Conservation (phyloP, 2,888 invertebrate species). For the Himalopsyche japonica region DNA sequence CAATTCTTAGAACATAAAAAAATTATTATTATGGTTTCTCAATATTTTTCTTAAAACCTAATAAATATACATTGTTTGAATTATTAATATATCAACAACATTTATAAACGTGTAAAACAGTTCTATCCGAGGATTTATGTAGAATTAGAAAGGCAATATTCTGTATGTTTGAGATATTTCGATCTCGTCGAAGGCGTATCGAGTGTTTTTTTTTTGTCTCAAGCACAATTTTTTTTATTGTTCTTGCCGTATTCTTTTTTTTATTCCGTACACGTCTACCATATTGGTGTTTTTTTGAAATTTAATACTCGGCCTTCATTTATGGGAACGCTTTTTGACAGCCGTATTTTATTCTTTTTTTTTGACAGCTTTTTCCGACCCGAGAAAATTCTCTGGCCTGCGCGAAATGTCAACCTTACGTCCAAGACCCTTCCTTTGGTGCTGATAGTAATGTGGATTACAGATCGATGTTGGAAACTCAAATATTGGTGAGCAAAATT, state of each 20-base stretch:
- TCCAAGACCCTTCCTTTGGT: slow-evolving; percentile 55
- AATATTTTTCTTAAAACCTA: background rate
- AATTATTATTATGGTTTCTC: background rate
- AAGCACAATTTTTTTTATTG: slow-evolving; percentile 5
- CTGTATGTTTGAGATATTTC: background rate
- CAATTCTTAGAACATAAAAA: background rate
- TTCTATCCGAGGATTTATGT: background rate
- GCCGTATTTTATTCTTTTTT: slow-evolving; percentile 2
- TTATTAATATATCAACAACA: background rate
- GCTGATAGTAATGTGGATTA: slow-evolving; percentile 36
- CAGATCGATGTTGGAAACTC: slow-evolving; percentile 17
- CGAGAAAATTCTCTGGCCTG: slow-evolving; percentile 46
- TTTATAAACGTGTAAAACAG: background rate
- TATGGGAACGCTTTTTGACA: slow-evolving; percentile 3
- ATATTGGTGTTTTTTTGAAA: background rate
- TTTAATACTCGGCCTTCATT: background rate
- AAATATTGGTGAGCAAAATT: slow-evolving; percentile 12
- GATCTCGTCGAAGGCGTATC: slow-evolving; percentile 18
- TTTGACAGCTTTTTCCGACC: slow-evolving; percentile 30
- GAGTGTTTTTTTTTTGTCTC: slow-evolving; percentile 5
- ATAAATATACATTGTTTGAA: background rate
- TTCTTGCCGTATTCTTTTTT: slow-evolving; percentile 6
- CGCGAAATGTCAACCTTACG: slow-evolving; percentile 57
- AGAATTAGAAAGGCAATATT: background rate
- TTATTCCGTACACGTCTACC: background rate